These are phyloP conservation scores for Megaleporinus macrocephalus DNA, from an alignment of 2,113 vertebrate genomes.

Conservation along the genomic window DNA sequence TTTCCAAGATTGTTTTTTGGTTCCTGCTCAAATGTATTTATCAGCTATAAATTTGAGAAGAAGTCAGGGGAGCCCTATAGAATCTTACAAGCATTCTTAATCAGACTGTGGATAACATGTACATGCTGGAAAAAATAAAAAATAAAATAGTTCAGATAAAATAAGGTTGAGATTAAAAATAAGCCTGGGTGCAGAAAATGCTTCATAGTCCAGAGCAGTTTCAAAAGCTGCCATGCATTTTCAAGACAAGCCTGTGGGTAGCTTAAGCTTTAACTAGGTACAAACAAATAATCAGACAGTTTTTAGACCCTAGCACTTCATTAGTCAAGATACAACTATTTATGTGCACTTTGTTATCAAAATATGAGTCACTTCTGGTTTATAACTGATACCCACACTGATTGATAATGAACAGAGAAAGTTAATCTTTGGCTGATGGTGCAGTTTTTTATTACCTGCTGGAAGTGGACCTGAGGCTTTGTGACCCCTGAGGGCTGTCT, in stretches of 20 bases:
- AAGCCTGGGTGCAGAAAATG: background rate
- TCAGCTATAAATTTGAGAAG: background rate
- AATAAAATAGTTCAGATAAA: too few species aligned
- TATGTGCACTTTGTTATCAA: background rate
- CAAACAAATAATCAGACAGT: background rate
- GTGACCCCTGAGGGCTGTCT: conserved; percentile 50
- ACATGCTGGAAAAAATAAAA: background rate
- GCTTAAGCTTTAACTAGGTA: background rate
- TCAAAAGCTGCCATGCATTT: background rate
- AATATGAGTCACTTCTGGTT: background rate
- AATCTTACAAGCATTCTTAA: conserved; percentile 8
- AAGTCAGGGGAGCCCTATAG: too few species aligned
- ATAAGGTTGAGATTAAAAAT: background rate
- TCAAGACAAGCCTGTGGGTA: background rate
- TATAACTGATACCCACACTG: background rate
- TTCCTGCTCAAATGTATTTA: background rate
- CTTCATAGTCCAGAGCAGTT: background rate
- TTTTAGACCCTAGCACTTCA: background rate
- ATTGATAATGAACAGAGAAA: conserved; percentile 10
- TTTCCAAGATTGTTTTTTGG: background rate
- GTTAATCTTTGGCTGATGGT: conserved; percentile 66
- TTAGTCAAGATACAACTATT: background rate
- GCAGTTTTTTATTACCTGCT: conserved; percentile 71
- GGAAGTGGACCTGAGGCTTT: conserved; percentile 53
- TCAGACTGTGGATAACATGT: background rate